Evolutionary conservation across 2,888 invertebrate genomes (phyloP).

Genomic region (Ernsta delagoae): DNA sequence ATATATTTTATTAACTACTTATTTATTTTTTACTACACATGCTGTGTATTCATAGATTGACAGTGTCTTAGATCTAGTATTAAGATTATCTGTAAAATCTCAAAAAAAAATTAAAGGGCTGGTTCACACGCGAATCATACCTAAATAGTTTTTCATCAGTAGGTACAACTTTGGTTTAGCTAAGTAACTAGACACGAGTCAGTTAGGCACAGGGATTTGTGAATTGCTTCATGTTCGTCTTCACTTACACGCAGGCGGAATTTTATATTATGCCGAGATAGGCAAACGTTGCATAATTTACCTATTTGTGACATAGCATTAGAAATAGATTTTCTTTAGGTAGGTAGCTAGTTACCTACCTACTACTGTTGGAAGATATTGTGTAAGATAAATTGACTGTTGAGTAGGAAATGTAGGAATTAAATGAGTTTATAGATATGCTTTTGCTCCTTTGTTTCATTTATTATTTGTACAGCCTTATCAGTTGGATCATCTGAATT

Average conservation of each 20-base stretch:
- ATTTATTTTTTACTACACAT: too few relatives aligned
- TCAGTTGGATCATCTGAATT: not conserved
- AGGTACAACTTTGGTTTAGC: too few relatives aligned
- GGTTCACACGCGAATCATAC: too few relatives aligned
- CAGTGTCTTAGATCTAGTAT: too few relatives aligned
- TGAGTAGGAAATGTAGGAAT: slow-evolving; percentile 8
- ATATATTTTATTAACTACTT: too few relatives aligned
- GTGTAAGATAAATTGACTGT: slow-evolving; percentile 29
- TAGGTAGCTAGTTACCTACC: not conserved
- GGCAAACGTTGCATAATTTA: slow-evolving; percentile 35
- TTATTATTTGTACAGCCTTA: not conserved
- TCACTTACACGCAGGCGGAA: slow-evolving; percentile 22
- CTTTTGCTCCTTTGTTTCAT: not conserved
- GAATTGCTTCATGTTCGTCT: slow-evolving; percentile 27
- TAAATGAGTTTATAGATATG: not conserved
- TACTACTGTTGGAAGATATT: slow-evolving; percentile 16
- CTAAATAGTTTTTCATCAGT: too few relatives aligned
- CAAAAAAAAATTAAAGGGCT: too few relatives aligned
- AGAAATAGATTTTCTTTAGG: not conserved
- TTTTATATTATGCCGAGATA: slow-evolving; percentile 28
- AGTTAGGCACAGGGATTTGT: slow-evolving; percentile 11
- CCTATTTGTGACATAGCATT: slow-evolving; percentile 25
- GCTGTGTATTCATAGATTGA: too few relatives aligned
- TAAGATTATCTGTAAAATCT: too few relatives aligned
- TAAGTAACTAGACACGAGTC: slow-evolving; percentile 3